Conservation (phyloP, 2,888 invertebrate species). For the Habrosyne pyritoides region DNA sequence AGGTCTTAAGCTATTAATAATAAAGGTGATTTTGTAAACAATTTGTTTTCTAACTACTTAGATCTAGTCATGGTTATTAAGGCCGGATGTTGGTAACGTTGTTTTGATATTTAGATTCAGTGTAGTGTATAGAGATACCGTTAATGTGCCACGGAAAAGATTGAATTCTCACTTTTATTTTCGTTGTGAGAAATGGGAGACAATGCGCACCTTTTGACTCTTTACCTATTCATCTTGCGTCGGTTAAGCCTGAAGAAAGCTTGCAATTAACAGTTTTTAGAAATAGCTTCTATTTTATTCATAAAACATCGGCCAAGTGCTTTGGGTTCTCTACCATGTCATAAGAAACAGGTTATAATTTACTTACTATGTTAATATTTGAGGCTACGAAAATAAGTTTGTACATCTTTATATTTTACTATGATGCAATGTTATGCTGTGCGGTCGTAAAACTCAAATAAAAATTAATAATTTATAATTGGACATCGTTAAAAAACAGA, state of each 20-base stretch:
- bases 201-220: slow-evolving; percentile 35
- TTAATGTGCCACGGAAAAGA: slow-evolving; percentile 59
- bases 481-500: too few species aligned
- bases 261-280: neutral
- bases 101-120: slow-evolving; percentile 69
- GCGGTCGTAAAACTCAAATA: too few species aligned
- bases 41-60: slow-evolving; percentile 42
- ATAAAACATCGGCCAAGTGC: too few species aligned
- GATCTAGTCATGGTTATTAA: slow-evolving; percentile 61
- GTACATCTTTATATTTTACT: too few species aligned
- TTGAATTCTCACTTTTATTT: slow-evolving; percentile 78
- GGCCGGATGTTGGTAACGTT: slow-evolving; percentile 63
- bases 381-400: too few species aligned
- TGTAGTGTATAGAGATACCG: slow-evolving; percentile 67
- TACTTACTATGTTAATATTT: too few species aligned
- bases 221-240: neutral
- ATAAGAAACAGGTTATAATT: too few species aligned
- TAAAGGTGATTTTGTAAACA: slow-evolving; percentile 50
- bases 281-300: too few species aligned
- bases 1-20: slow-evolving; percentile 39
- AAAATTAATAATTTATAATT: too few species aligned
- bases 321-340: too few species aligned
- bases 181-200: slow-evolving; percentile 59
- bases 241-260: neutral
- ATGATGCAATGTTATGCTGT: too few species aligned